Base-by-base conservation (phyloP, 2,113 vertebrate species). In the Dolichotis patagonum region DNA sequence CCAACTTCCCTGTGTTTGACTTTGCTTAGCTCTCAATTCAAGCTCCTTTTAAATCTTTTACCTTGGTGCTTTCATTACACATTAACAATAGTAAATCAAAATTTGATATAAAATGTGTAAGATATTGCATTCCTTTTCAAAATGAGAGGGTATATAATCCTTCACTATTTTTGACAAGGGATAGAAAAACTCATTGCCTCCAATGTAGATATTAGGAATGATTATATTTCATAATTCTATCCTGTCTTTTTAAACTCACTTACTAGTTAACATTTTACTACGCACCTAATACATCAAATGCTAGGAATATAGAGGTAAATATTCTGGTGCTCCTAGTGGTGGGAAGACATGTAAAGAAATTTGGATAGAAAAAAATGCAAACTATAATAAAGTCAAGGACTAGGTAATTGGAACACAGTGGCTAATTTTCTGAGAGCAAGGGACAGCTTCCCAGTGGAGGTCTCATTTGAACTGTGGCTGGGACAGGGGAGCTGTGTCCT, bases 51-150 rank as follows among this genome's bases (percentile, higher is more conserved):
- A 9, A 28, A 9, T 85, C 54, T 92, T 96, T 88, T 85, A 73
- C 54, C 38, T 63, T 32, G 10, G 52, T 83, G 13, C 49, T 62
- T 88, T 54, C 77, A n/a, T 83, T 80, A 58, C 24, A 49, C 0
- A 67, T 54, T 58, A 58, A 63, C 75, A 75, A 95, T 60, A 93
- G 73, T 63, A 88, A 78, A 95, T 65, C 71, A 65, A 17, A 32
- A 46, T 97, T 90, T 38, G 28, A 75, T 54, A 63, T 93, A 78
- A 85, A 58, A 16, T 89, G 65, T 1, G 0, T 73, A 78, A n/a
- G 16, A 81, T 69, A 38, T 49, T 28, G 17, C 32, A 52, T 88
- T 52, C 41, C 26, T 93, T 91, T 78, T 91, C 65, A 78, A 86
- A 56, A 54, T 73, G 56, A 71, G 58, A 65, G 94, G 14, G 9